Percentiles rank a stretch among this genome's conserved stretches.
Conservation (phyloP, 2,113 vertebrate genomes). For the Bos indicus region DNA sequence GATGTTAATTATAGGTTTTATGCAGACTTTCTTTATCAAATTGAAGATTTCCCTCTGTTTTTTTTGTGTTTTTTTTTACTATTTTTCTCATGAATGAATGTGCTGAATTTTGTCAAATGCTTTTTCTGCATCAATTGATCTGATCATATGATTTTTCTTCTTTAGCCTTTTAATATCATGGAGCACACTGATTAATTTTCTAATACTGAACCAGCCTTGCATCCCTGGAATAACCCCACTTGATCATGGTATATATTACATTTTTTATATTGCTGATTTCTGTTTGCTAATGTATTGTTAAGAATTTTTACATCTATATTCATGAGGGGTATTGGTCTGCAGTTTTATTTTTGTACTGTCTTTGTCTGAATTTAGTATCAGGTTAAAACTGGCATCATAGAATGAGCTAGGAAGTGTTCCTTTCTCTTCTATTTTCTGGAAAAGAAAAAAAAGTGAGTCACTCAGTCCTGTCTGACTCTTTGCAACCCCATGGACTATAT, state of each 20-base stretch:
- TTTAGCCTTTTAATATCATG: not conserved
- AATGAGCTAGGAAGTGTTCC: not conserved
- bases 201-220: not conserved
- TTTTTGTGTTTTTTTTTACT: constrained; percentile 28
- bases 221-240: not conserved
- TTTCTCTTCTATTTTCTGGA: not conserved
- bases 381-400: not conserved
- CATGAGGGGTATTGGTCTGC: not conserved
- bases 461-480: not conserved
- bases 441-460: not conserved
- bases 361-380: not conserved
- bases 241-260: not conserved
- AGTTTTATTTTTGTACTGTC: not conserved
- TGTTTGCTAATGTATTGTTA: not conserved
- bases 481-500: not conserved
- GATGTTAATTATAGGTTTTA: not conserved
- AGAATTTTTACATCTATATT: not conserved
- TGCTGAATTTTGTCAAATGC: not conserved
- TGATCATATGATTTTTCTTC: not conserved
- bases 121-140: not conserved
- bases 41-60: not conserved
- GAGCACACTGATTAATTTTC: not conserved
- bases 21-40: not conserved
- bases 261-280: not conserved
- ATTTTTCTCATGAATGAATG: not conserved